Evolutionary conservation across 1,140 invertebrate species (phyloP), one percentile per base, ranked within the genome.

Genomic region (Phymorhynchus buccinoides): DNA sequence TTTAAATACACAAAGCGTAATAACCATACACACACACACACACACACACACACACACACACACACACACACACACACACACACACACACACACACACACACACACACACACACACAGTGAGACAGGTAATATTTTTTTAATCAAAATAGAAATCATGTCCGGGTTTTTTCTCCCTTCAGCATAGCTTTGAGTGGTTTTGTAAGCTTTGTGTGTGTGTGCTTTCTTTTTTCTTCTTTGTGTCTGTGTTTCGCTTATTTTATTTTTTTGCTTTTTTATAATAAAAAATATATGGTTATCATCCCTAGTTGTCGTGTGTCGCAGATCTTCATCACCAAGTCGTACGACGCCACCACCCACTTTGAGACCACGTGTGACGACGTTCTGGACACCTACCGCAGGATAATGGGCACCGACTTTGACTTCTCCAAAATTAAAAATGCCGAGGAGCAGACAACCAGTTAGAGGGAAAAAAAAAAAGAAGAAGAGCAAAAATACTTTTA

Each of bases 331-430:
- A 99, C 98, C 0, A 96, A 97, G 90, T 98, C 97, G 14, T 99
- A 99, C 93, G 98, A 99, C 95, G 98, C 99, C 9, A 99, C 99
- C 42, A 98, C 98, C 90, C 99, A 99, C 93, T 99, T 99, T 93
- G 98, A 99, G 94, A 99, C 98, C 32, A 99, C 98, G 83, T 99
- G 99, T 92, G 93, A 97, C 92, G 99, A 99, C 95, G 99, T 99
- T 52, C 95, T 99, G 88, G 97, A 99, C 92, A 98, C 99, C 90
- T 99, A 98, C 94, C 97, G 98, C 93, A 95, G 98, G 87, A 98
- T 97, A 16, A 99, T 97, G 37, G 98, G 98, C 52, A 97, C 98
- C 93, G 97, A 98, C 89, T 99, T 99, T 95, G 99, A 99, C 94
- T 99, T 99, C 93, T 97, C 97, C 73, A 98, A 99, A 95, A 97